phyloP scores from a whole-genome alignment of 2,888 invertebrate genomes.

The Agrotis ipsilon region DNA sequence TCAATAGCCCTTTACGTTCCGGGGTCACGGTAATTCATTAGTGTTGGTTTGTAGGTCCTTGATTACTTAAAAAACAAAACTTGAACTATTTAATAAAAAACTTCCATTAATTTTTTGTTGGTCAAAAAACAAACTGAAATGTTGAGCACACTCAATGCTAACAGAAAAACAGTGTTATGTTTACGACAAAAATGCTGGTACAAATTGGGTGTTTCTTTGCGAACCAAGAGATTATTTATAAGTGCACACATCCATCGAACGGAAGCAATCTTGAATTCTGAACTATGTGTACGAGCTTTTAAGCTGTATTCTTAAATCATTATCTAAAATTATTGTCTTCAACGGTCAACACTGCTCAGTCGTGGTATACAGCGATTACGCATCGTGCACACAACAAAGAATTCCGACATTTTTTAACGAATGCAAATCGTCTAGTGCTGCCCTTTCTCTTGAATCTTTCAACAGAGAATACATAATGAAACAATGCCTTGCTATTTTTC shows the following conservation, averaged over 20 bases:
- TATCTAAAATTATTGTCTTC: background rate
- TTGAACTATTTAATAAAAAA: too few relatives aligned
- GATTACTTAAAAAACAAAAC: background rate
- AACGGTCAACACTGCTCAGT: conserved; percentile 55
- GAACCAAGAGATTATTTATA: too few relatives aligned
- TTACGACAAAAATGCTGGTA: background rate
- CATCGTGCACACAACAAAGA: conserved; percentile 87
- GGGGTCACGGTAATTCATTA: too few relatives aligned
- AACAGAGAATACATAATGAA: conserved; percentile 85
- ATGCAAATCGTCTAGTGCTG: conserved; percentile 89
- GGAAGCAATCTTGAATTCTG: too few relatives aligned
- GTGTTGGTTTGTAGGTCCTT: too few relatives aligned
- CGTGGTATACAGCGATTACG: conserved; percentile 82
- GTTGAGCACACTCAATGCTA: background rate
- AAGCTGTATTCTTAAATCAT: background rate
- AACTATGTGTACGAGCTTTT: too few relatives aligned
- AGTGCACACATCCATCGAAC: too few relatives aligned
- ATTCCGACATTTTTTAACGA: conserved; percentile 89
- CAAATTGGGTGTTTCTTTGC: too few relatives aligned
- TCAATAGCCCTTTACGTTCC: too few relatives aligned
- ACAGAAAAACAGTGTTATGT: background rate
- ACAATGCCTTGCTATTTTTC: conserved; percentile 82
- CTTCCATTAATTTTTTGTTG: too few relatives aligned
- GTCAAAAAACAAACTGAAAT: background rate
- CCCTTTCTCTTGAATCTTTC: conserved; percentile 87